Conservation (phyloP, 2,113 vertebrate species). For the Psettodes erumei region DNA sequence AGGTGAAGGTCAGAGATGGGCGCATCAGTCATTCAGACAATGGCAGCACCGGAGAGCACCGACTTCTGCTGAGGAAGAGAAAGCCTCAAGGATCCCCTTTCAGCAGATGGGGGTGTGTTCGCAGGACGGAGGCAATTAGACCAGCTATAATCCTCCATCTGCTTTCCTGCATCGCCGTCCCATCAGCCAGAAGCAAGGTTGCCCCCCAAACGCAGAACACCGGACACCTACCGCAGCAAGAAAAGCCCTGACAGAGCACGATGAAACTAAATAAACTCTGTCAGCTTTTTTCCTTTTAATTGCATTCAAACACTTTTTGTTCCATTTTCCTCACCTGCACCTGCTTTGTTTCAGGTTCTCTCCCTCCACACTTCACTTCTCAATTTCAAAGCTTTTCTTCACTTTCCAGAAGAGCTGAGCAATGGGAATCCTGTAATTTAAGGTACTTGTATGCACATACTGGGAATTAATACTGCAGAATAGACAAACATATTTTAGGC, state of each 20-base stretch:
- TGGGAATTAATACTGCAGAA: conserved; percentile 11
- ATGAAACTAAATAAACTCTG: conserved; percentile 42
- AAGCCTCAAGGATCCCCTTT: conserved; percentile 58
- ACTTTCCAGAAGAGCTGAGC: conserved; percentile 24
- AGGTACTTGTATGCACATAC: background rate
- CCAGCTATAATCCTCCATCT: conserved; percentile 80
- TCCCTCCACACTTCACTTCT: conserved; percentile 15
- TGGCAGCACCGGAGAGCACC: conserved; percentile 34
- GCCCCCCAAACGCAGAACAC: conserved; percentile 53
- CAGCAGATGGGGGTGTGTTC: conserved; percentile 71
- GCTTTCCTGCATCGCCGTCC: conserved; percentile 55
- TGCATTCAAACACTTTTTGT: conserved; percentile 17
- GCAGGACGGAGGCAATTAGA: conserved; percentile 78
- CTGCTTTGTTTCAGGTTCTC: conserved; percentile 38
- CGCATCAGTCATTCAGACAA: conserved; percentile 64
- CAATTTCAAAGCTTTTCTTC: conserved; percentile 8
- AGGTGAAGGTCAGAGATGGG: conserved; percentile 51
- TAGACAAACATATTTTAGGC: conserved; percentile 10
- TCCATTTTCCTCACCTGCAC: conserved; percentile 26
- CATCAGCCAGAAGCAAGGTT: conserved; percentile 57
- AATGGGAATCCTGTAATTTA: conserved; percentile 4
- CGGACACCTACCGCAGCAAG: conserved; percentile 37
- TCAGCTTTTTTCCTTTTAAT: conserved; percentile 65
- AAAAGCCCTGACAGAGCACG: conserved; percentile 67
- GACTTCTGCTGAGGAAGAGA: conserved; percentile 45